Evolutionary conservation across 2,113 vertebrate species (phyloP).

Genomic region (Danionella cerebrum): DNA sequence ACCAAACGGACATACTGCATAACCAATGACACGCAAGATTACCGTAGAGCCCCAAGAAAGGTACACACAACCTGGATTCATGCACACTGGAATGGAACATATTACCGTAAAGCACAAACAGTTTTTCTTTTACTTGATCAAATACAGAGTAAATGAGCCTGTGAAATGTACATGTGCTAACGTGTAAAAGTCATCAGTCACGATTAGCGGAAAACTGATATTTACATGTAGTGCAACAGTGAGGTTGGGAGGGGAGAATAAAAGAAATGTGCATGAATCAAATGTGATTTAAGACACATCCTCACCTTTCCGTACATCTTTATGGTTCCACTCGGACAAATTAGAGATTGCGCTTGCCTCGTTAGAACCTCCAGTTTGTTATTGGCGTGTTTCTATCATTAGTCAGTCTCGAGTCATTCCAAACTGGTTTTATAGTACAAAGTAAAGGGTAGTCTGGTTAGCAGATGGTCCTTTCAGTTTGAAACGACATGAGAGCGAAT

Average conservation of each 20-base stretch:
- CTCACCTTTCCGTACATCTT: constrained; percentile 45
- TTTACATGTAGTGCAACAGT: constrained; percentile 68
- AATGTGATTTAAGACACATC: not conserved
- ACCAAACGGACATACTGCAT: constrained; percentile 3
- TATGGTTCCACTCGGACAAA: constrained; percentile 58
- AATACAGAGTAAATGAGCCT: constrained; percentile 32
- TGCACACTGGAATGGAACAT: constrained; percentile 36
- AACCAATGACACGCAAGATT: constrained; percentile 11
- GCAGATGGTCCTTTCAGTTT: not conserved
- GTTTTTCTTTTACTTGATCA: constrained; percentile 41
- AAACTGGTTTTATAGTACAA: not conserved
- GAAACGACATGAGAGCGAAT: not conserved
- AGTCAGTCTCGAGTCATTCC: not conserved
- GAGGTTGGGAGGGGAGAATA: constrained; percentile 11
- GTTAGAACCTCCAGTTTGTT: not conserved
- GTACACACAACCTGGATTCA: constrained; percentile 22
- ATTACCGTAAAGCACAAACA: constrained; percentile 30
- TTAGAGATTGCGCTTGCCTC: not conserved
- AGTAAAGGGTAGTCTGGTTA: not conserved
- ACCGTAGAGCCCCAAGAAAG: constrained; percentile 8
- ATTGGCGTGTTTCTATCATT: not conserved
- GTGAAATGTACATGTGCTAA: constrained; percentile 39
- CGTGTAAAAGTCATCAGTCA: constrained; percentile 35
- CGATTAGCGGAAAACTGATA: constrained; percentile 42
- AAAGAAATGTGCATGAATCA: not conserved